Evolutionary conservation across 2,797 vertebrate species (phyloP).

Genomic region (Periparus ater): DNA sequence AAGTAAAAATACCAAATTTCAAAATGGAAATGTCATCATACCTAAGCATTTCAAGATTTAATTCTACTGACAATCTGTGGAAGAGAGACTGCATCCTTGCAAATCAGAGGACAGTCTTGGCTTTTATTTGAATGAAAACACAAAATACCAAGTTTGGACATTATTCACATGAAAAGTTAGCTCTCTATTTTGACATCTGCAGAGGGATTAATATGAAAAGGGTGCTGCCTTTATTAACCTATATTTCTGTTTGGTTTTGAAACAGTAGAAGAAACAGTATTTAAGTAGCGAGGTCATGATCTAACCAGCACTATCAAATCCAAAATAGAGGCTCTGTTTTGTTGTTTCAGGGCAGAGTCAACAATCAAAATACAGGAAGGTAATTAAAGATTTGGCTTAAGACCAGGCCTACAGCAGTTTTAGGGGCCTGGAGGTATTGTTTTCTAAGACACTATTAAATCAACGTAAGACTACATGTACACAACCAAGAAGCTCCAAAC

Average conservation of each 20-base stretch:
- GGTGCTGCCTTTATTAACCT: not conserved
- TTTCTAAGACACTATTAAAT: not conserved
- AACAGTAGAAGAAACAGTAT: not conserved
- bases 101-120: not conserved
- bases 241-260: not conserved
- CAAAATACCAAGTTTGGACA: not conserved
- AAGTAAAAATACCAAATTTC: not conserved
- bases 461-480: not conserved
- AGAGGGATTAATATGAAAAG: not conserved
- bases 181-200: not conserved
- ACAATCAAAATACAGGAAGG: constrained; percentile 38
- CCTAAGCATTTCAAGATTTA: not conserved
- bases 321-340: constrained; percentile 24
- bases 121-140: not conserved
- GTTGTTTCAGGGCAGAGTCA: constrained; percentile 6
- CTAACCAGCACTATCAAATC: not conserved
- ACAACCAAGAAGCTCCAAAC: not conserved
- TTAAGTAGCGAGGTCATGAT: not conserved
- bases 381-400: constrained; percentile 48
- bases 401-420: not conserved
- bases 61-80: not conserved
- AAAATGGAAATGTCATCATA: not conserved
- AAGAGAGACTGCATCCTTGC: not conserved
- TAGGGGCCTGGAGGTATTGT: not conserved
- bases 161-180: not conserved